A percentile compares a stretch with the other conserved stretches of the same genome.
phyloP scores from a whole-genome alignment of 2,113 vertebrate genomes.

The Cisticola juncidis region DNA sequence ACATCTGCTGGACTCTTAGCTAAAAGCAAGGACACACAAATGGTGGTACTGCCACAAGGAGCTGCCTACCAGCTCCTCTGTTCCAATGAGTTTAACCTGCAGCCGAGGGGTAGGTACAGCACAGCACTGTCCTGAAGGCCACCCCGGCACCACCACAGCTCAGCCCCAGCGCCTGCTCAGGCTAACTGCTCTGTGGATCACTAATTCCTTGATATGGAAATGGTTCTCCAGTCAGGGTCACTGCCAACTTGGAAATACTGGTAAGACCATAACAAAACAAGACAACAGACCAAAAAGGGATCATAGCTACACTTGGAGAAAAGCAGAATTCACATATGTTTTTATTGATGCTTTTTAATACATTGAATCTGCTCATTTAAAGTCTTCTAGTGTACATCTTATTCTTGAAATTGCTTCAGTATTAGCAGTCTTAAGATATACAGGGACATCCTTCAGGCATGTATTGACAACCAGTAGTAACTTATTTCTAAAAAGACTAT shows the following conservation, averaged over 20 bases:
- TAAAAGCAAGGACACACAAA: neutral
- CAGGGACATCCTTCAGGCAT: neutral
- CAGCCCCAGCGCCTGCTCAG: neutral
- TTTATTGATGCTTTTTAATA: slow-evolving; percentile 38
- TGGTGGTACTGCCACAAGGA: neutral
- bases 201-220: neutral
- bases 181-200: neutral
- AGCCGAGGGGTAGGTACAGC: fast-evolving
- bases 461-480: neutral
- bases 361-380: neutral
- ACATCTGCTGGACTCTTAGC: neutral
- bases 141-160: too few relatives aligned
- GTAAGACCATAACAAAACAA: neutral
- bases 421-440: neutral
- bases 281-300: neutral
- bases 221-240: neutral
- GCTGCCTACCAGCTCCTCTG: neutral
- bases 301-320: neutral
- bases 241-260: neutral
- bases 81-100: neutral
- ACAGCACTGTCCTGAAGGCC: neutral
- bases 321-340: neutral
- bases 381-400: neutral
- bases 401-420: neutral
- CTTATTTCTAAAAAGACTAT: neutral